Evolutionary conservation across 2,797 vertebrate genomes (phyloP).

Genomic region (Eulemur mongoz): DNA sequence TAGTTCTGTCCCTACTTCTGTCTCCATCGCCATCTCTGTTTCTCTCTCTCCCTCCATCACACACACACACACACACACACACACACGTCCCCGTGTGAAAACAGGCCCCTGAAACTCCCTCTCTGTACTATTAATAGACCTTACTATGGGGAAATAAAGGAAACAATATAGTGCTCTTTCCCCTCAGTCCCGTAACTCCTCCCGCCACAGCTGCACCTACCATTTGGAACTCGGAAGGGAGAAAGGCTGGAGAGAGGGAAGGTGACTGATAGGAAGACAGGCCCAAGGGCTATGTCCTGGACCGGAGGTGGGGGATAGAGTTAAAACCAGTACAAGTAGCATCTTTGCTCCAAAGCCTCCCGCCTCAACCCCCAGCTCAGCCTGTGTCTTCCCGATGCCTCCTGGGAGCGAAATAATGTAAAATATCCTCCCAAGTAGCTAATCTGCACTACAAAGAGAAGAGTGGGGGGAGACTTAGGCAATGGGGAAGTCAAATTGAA

Average conservation of each 20-base stretch:
- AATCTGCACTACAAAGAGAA: slow-evolving; percentile 75
- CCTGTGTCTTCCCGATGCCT: neutral
- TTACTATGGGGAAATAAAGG: neutral
- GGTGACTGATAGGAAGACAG: neutral
- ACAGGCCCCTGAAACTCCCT: neutral
- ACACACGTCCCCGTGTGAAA: neutral
- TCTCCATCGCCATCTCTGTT: too few relatives aligned
- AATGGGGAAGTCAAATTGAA: slow-evolving; percentile 66
- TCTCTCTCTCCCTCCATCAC: neutral
- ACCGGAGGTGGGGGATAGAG: neutral
- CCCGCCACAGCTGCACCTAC: neutral
- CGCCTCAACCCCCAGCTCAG: neutral
- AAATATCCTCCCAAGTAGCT: slow-evolving; percentile 54
- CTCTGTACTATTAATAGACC: neutral
- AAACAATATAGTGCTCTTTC: fast-evolving
- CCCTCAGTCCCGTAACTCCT: neutral
- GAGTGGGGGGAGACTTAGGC: neutral
- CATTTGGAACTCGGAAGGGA: neutral
- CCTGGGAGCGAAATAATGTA: slow-evolving; percentile 60
- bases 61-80: neutral
- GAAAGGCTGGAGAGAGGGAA: neutral
- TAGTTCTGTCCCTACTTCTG: neutral
- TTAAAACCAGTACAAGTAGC: neutral
- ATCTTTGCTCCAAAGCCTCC: neutral
- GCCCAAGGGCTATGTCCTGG: neutral